Evolutionary conservation across 2,888 invertebrate genomes (phyloP), one percentile per base, ranked within the genome.

Genomic region (Homarus gammarus): DNA sequence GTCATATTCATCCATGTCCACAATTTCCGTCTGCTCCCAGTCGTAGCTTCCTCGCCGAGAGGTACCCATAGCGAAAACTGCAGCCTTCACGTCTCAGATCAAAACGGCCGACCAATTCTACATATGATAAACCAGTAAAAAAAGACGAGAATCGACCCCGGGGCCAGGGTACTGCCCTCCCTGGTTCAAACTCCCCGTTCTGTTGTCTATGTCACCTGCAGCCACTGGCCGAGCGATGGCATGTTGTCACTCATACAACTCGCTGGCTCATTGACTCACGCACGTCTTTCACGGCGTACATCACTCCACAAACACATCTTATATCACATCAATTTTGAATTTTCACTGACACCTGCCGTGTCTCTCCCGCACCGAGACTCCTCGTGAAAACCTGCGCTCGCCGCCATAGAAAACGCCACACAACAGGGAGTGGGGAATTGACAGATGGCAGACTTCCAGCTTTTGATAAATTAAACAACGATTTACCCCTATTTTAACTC

Each of bases 351-450:
- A 81, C 64, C 64, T 36, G 81, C 56, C 81, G 81, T 38, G 64
- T 10, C 36, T 38, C 33, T 27, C 22, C 38, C 56, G 36, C 38
- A n/a, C 61, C 61, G 61, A 36, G 36, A 33, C 27, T 64, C 81
- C 38, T 64, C 81, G 33, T 64, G 68, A 44, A 64, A 73, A 77
- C 75, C 87, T 87, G 75, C 73, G 73, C 87, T 81, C 31, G 44
- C 64, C 81, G 81, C 82, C 79, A 51, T 79, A 81, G 87, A 73
- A 78, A 79, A 79, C 79, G 79, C 12, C 31, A 87, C 44, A 27
- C 87, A 83, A 87, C 87, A 87, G 87, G 87, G 87, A 87, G 87
- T 87, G 79, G 87, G 87, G 75, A 61, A 49, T 64, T 84, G 75
- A 84, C 84, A 84, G 75, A 84, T 79, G 79, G 56, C 51, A 33